Evolutionary conservation across 37 sponge, comb jelly and placozoan genomes (phyloP).

Genomic region (Dysidea cf. avara): DNA sequence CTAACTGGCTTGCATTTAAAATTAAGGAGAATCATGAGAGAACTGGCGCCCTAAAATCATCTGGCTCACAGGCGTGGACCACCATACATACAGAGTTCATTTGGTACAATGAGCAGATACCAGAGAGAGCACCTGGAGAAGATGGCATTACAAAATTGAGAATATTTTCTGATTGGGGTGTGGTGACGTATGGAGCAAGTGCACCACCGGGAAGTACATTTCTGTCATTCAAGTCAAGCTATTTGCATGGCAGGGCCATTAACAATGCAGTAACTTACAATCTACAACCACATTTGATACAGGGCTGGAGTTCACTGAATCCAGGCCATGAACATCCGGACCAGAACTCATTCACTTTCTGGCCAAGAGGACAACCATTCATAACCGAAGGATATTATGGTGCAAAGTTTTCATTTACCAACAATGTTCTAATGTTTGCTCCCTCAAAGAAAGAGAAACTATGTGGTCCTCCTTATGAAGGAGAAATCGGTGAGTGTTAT

Average conservation of each 20-base stretch:
- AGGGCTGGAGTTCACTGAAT: conserved; percentile 31
- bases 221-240: conserved; percentile 28
- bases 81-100: conserved; percentile 24
- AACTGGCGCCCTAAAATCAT: no score
- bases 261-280: conserved; percentile 10
- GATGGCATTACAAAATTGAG: neutral
- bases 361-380: conserved; percentile 25
- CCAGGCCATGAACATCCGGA: conserved; percentile 49
- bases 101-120: conserved; percentile 33
- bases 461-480: conserved; percentile 20
- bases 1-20: conserved; percentile 29
- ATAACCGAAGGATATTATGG: conserved; percentile 34
- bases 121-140: neutral
- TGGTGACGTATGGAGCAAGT: conserved; percentile 25
- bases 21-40: no score
- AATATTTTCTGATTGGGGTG: conserved; percentile 20
- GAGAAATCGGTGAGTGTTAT: conserved; percentile 29
- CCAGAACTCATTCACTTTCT: conserved; percentile 43
- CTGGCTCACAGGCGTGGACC: neutral
- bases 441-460: conserved; percentile 11
- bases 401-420: conserved; percentile 26
- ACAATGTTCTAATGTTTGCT: conserved; percentile 30
- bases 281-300: neutral
- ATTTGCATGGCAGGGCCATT: conserved; percentile 26
- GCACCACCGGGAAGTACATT: conserved; percentile 6